Evolutionary conservation across 2,888 invertebrate species (phyloP).

Genomic region (Epistrophe eligans): DNA sequence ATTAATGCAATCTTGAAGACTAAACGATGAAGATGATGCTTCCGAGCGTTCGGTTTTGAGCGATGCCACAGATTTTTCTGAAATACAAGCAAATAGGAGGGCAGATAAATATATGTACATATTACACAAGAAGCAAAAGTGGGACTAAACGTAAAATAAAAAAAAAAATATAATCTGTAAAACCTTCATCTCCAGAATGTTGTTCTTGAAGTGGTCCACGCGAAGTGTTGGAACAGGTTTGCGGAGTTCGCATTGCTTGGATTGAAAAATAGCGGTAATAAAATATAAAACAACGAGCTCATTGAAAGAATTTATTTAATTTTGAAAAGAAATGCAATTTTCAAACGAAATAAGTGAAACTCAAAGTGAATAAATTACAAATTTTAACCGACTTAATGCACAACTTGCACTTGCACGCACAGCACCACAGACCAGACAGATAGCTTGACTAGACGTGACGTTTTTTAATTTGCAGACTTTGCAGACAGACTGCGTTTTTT

Average conservation of each 20-base stretch:
- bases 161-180: constrained; percentile 4
- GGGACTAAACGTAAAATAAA: background rate
- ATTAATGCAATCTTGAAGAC: constrained; percentile 81
- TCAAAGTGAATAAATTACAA: constrained; percentile 23
- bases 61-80: constrained; percentile 54
- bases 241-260: constrained; percentile 57
- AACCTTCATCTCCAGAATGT: constrained; percentile 65
- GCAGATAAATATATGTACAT: background rate
- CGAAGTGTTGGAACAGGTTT: constrained; percentile 53
- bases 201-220: constrained; percentile 60
- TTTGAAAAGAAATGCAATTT: constrained; percentile 14
- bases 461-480: constrained; percentile 3
- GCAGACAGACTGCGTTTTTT: constrained; percentile 31
- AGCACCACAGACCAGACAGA: background rate
- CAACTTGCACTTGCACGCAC: constrained; percentile 18
- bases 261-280: background rate
- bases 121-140: background rate
- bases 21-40: constrained; percentile 81
- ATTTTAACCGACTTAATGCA: constrained; percentile 35
- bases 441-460: constrained; percentile 10
- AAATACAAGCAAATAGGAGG: background rate
- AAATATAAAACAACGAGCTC: background rate
- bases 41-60: constrained; percentile 71
- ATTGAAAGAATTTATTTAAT: constrained; percentile 29
- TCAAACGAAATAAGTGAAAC: constrained; percentile 6